A percentile compares a stretch with the other conserved stretches of the same genome.
phyloP scores from a whole-genome alignment of 2,888 invertebrate genomes.

The Oeneis ivallda region DNA sequence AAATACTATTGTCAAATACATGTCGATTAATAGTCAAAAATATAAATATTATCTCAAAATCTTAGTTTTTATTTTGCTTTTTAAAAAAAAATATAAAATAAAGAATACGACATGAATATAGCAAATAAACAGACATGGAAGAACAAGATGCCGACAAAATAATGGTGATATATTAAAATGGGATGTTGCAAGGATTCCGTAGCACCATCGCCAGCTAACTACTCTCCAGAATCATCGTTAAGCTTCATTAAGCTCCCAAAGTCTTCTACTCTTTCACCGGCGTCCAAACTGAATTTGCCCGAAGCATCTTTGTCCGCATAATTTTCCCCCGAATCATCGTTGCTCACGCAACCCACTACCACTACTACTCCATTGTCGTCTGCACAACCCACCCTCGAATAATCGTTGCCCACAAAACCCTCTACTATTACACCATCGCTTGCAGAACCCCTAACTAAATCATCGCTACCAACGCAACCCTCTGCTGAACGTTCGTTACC shows the following conservation, averaged over 20 bases:
- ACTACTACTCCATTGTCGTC: not conserved
- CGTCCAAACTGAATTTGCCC: not conserved
- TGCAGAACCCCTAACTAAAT: too few relatives aligned
- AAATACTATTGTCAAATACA: not conserved
- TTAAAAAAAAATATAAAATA: slow-evolving; percentile 1
- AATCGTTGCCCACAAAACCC: not conserved
- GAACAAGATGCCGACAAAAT: not conserved
- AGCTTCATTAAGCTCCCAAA: too few relatives aligned
- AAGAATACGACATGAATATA: not conserved
- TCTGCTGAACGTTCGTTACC: not conserved
- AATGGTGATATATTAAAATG: not conserved
- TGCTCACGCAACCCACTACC: not conserved
- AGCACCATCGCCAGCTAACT: not conserved
- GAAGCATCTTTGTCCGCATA: not conserved
- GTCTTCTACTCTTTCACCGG: not conserved
- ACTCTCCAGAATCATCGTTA: not conserved
- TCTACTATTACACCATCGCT: not conserved
- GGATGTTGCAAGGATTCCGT: not conserved
- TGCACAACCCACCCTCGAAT: not conserved
- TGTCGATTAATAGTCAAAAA: not conserved
- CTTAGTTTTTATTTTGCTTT: not conserved
- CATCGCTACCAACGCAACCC: not conserved
- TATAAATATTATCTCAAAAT: slow-evolving; percentile 1
- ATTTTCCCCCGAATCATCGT: not conserved
- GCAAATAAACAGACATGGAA: slow-evolving; percentile 3